Percentiles rank a stretch among this genome's conserved stretches.
phyloP scores from a whole-genome alignment of 2,888 invertebrate genomes.

The Troides aeacus region DNA sequence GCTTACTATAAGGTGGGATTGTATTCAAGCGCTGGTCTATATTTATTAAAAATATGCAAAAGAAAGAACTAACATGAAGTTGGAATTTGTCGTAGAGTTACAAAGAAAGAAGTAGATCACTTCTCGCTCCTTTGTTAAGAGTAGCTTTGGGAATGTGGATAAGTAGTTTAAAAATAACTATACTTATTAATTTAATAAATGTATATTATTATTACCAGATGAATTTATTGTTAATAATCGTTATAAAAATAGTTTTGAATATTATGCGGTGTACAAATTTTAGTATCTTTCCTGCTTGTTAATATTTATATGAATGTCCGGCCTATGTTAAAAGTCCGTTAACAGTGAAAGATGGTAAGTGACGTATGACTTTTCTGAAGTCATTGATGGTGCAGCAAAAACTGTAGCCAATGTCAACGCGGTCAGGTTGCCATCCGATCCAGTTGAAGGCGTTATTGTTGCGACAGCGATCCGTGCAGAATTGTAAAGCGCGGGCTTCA shows the following conservation, averaged over 20 bases:
- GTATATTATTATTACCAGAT: too few species aligned
- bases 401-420: slow-evolving; percentile 77
- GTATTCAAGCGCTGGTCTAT: too few species aligned
- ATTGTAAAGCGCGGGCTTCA: slow-evolving; percentile 61
- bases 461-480: slow-evolving; percentile 77
- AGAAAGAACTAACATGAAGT: too few species aligned
- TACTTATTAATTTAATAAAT: too few species aligned
- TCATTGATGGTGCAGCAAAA: slow-evolving; percentile 82
- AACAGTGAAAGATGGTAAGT: slow-evolving; percentile 75
- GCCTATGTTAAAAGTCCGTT: slow-evolving; percentile 56
- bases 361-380: slow-evolving; percentile 73
- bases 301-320: neutral
- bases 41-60: too few species aligned
- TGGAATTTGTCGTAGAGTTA: too few species aligned
- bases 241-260: neutral
- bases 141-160: too few species aligned
- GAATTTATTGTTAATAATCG: neutral
- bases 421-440: slow-evolving; percentile 77
- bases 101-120: too few species aligned
- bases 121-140: too few species aligned
- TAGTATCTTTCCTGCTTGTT: neutral
- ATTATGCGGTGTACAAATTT: neutral
- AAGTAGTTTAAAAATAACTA: too few species aligned
- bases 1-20: too few species aligned
- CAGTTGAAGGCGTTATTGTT: slow-evolving; percentile 80